Base-by-base conservation (phyloP, 2,888 invertebrate species). In the Argyra leucocephala region DNA sequence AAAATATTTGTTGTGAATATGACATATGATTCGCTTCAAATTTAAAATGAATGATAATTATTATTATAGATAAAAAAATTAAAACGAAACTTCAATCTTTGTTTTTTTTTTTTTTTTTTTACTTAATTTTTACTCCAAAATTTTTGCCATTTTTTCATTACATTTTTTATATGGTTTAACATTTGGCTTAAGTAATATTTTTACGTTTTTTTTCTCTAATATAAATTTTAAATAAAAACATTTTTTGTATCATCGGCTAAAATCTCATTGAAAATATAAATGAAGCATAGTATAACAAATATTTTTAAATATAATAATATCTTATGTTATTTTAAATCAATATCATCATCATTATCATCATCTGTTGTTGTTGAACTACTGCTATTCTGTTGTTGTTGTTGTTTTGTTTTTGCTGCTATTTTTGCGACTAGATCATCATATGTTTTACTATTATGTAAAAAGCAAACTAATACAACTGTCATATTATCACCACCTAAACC, bases 401-500 rank as follows among this genome's bases (percentile, higher is more conserved):
- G 64, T 68, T 66, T 66, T 12, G 60, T 64, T 64, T 63, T 65
- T 64, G 69, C 63, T 61, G 74, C 73, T 70, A 79, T 79, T 57
- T 75, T 75, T 36, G 74, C 71, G 63, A 79, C 74, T 64, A 80
- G 72, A 67, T 78, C 74, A 66, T 75, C 74, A 66, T 78, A 80
- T 36, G 78, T 73, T 69, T 77, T 76, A 22, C 67, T 68, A 71
- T 77, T 76, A 65, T 80, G 78, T 67, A 80, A 73, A 66, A 96
- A 86, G 75, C 92, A 91, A 65, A 96, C 86, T 57, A 97, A 82
- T 48, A 96, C 86, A 4, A 96, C 96, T 23, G 98, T 98, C 98
- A 99, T 99, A 82, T 99, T 99, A 82, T 99, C 98, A 80, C 97
- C 96, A 71, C 98, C 98, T 60, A 97, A 85, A 1, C 97, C 97